Evolutionary conservation across 2,797 vertebrate genomes (phyloP).

Genomic region (Hyperoplus immaculatus): DNA sequence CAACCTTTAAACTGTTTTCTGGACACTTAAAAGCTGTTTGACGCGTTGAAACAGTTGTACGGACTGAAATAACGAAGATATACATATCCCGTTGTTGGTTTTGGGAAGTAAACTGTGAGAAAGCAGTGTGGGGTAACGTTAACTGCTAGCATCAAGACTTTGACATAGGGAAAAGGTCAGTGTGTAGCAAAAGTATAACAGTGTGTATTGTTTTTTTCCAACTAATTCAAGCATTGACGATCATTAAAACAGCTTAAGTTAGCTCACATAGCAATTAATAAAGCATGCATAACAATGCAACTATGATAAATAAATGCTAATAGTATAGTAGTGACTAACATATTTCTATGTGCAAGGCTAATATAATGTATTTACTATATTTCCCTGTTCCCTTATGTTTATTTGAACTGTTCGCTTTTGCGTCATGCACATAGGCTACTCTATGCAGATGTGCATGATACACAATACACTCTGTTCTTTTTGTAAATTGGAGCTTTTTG

Average conservation of each 20-base stretch:
- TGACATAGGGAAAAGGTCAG: slow-evolving; percentile 50
- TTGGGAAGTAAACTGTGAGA: background rate
- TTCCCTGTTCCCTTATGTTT: background rate
- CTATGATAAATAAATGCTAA: background rate
- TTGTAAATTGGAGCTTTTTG: background rate
- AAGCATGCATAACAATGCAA: background rate
- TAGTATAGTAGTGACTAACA: accelerated
- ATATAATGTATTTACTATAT: background rate
- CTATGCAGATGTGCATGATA: background rate
- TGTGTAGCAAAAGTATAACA: background rate
- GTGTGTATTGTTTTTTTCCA: accelerated
- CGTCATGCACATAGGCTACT: background rate
- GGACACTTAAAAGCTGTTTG: accelerated
- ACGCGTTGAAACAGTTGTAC: accelerated
- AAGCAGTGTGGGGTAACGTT: slow-evolving; percentile 4
- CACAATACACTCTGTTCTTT: background rate
- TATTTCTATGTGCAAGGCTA: background rate
- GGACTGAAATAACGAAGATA: background rate
- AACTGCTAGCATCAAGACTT: slow-evolving; percentile 57
- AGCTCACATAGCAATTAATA: background rate
- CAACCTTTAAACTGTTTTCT: background rate
- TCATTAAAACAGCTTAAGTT: background rate
- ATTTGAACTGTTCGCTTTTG: background rate
- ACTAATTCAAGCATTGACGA: background rate
- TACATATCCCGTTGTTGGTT: accelerated